A percentile compares a stretch with the other conserved stretches of the same genome.
phyloP scores from a whole-genome alignment of 2,113 vertebrate genomes.

The Cettia cetti region DNA sequence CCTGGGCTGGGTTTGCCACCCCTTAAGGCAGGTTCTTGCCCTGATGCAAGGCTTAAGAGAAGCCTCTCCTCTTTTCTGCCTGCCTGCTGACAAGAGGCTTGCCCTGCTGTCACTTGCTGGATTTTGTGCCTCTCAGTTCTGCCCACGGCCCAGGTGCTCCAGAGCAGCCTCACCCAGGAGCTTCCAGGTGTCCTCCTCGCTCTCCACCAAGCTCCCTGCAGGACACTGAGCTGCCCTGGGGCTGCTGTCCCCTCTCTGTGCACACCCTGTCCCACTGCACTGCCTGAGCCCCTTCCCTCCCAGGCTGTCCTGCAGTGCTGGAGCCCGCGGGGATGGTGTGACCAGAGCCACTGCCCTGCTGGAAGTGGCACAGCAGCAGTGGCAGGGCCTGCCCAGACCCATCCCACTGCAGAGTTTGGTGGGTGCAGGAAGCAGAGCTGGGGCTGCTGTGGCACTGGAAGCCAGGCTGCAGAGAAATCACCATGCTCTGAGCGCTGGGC shows the following conservation, averaged over 20 bases:
- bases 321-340: background rate
- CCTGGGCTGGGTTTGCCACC: background rate
- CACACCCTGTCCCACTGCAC: accelerated
- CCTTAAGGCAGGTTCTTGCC: background rate
- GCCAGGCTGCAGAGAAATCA: background rate
- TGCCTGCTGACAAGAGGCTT: background rate
- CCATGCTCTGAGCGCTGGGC: accelerated
- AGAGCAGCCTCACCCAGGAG: background rate
- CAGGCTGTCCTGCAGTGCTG: accelerated
- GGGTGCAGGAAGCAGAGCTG: background rate
- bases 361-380: accelerated
- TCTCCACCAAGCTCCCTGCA: accelerated
- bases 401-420: background rate
- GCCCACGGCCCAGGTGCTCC: background rate
- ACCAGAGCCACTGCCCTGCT: background rate
- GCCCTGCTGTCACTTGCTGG: background rate
- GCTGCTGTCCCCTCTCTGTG: background rate
- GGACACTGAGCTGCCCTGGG: background rate
- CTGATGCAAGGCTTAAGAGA: background rate
- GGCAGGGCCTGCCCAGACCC: background rate
- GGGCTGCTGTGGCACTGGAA: background rate
- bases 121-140: background rate
- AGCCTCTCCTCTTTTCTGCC: background rate
- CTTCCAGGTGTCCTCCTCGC: background rate
- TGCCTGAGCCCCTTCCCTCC: background rate